Percentiles rank a stretch among this genome's conserved stretches.
Evolutionary conservation across 2,888 invertebrate genomes (phyloP).

Genomic region (Nematopogon swammerdamellus): DNA sequence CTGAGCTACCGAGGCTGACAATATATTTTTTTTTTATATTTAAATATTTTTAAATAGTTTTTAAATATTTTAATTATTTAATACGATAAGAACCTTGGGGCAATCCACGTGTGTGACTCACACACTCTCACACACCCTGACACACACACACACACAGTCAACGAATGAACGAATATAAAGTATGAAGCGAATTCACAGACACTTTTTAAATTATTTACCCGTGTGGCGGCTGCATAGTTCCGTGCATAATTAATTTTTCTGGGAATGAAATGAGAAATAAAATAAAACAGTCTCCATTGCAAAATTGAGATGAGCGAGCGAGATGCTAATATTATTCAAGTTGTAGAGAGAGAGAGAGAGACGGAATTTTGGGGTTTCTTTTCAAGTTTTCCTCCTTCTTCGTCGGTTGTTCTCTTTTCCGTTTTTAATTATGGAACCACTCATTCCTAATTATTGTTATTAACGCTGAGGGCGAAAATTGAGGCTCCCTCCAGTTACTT

Average conservation of each 20-base stretch:
- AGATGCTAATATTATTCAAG: constrained; percentile 18
- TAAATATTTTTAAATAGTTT: too few species aligned
- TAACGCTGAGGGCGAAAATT: constrained; percentile 55
- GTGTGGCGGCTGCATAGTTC: not conserved
- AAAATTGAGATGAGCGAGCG: constrained; percentile 32
- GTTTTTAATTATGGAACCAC: constrained; percentile 61
- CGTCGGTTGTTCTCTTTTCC: constrained; percentile 51
- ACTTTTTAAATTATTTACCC: too few species aligned
- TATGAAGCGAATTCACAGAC: too few species aligned
- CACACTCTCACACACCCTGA: too few species aligned
- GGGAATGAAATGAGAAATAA: not conserved
- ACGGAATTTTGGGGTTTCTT: constrained; percentile 20
- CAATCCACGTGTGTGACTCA: too few species aligned
- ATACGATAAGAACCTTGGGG: too few species aligned
- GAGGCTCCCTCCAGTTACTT: constrained; percentile 46
- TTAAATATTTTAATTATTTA: too few species aligned
- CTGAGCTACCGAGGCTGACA: too few species aligned
- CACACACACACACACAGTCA: too few species aligned
- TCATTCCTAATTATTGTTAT: constrained; percentile 61
- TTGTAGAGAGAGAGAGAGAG: constrained; percentile 21
- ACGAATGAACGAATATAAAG: too few species aligned
- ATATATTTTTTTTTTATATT: too few species aligned
- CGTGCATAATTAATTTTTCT: not conserved
- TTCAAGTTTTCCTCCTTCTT: constrained; percentile 29
- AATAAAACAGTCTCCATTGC: constrained; percentile 36